Conservation (phyloP, 2,113 vertebrate species). For the Microtus pennsylvanicus region DNA sequence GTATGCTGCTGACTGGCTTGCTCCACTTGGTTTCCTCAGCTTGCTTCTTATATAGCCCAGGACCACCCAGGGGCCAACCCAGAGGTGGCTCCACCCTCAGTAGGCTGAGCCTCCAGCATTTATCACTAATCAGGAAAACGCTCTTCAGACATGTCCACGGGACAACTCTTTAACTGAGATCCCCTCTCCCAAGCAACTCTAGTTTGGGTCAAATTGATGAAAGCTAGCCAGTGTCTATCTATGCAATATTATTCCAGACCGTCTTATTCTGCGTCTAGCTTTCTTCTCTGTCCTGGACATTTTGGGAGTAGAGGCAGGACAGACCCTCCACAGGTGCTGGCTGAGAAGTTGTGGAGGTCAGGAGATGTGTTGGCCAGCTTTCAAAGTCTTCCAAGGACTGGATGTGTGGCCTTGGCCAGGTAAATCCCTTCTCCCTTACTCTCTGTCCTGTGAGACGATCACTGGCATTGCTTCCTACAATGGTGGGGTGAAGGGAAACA, state of each 20-base stretch:
- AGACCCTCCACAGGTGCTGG: neutral
- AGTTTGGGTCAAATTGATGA: neutral
- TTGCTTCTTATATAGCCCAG: neutral
- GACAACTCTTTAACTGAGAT: neutral
- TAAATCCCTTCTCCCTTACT: neutral
- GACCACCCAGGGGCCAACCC: neutral
- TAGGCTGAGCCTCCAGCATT: neutral
- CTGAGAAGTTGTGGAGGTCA: neutral
- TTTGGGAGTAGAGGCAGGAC: neutral
- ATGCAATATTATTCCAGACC: neutral
- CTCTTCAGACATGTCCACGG: neutral
- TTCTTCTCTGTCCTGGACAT: neutral
- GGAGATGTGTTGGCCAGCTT: neutral
- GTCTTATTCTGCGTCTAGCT: neutral
- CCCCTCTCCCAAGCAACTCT: neutral
- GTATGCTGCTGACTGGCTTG: neutral
- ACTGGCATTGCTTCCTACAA: neutral
- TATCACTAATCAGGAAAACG: neutral
- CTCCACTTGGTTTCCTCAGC: too few species aligned
- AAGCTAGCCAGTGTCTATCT: neutral
- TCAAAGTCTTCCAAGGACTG: neutral
- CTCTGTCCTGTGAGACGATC: neutral
- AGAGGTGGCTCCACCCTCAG: neutral
- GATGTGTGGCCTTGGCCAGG: neutral
- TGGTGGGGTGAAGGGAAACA: neutral